Evolutionary conservation across 2,888 invertebrate species (phyloP).

Genomic region (Cantharis rufa): DNA sequence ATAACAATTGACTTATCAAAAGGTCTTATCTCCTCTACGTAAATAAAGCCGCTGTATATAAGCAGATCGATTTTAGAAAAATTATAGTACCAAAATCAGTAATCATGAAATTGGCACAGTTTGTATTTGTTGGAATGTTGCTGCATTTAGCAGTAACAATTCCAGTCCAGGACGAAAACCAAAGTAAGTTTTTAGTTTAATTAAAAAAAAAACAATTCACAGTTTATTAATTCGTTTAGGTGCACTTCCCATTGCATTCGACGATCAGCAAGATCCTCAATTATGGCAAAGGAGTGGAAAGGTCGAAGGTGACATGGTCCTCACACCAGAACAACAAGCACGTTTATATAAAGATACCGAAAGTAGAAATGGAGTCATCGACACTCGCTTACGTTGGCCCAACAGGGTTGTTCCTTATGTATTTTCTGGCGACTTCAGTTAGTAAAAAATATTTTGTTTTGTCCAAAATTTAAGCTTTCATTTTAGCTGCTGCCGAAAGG

Average conservation of each 20-base stretch:
- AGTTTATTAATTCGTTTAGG: too few species aligned
- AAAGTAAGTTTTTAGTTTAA: neutral
- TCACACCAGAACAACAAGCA: neutral
- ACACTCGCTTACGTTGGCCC: neutral
- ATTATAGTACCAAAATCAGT: neutral
- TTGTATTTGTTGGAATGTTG: neutral
- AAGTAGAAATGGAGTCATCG: neutral
- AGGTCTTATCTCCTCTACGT: neutral
- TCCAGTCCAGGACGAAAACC: neutral
- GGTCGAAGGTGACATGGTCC: conserved; percentile 7
- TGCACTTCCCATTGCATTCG: neutral
- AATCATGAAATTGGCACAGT: neutral
- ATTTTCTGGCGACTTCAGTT: neutral
- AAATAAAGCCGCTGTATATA: neutral
- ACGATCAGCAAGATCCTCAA: neutral
- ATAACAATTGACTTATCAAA: too few species aligned
- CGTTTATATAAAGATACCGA: neutral
- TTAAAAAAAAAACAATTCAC: too few species aligned
- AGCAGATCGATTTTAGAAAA: neutral
- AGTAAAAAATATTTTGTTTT: neutral
- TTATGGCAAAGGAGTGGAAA: conserved; percentile 10
- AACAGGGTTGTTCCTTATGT: neutral
- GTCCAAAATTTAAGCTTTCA: neutral
- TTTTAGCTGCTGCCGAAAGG: neutral
- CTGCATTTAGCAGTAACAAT: neutral